Evolutionary conservation across 2,113 vertebrate genomes (phyloP).

Genomic region (Python bivittatus): DNA sequence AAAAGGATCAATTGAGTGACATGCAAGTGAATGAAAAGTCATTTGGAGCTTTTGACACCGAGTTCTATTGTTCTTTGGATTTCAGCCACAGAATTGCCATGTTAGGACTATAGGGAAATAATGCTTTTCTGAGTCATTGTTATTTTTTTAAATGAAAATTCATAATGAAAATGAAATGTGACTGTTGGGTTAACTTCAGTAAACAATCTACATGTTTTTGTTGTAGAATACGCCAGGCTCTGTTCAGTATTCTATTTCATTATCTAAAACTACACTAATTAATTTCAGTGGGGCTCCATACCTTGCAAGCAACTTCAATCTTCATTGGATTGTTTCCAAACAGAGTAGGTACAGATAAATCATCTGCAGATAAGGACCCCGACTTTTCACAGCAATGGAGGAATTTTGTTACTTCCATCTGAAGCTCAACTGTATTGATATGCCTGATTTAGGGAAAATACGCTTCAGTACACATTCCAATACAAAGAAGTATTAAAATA

Average conservation of each 20-base stretch:
- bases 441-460: conserved; percentile 74
- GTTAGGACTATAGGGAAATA: background rate
- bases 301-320: conserved; percentile 94
- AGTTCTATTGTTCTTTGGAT: background rate
- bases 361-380: conserved; percentile 66
- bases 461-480: background rate
- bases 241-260: background rate
- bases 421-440: conserved; percentile 95
- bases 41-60: background rate
- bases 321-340: conserved; percentile 91
- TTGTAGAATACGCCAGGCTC: no score
- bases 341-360: conserved; percentile 81
- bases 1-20: background rate
- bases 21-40: background rate
- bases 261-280: background rate
- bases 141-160: background rate
- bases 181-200: background rate
- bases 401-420: conserved; percentile 97
- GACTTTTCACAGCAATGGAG: conserved; percentile 88
- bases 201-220: background rate
- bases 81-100: background rate
- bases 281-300: conserved; percentile 46
- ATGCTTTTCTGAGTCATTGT: background rate
- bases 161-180: background rate
- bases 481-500: background rate